Conservation (phyloP, 2,113 vertebrate genomes). For the Neopipo cinnamomea region DNA sequence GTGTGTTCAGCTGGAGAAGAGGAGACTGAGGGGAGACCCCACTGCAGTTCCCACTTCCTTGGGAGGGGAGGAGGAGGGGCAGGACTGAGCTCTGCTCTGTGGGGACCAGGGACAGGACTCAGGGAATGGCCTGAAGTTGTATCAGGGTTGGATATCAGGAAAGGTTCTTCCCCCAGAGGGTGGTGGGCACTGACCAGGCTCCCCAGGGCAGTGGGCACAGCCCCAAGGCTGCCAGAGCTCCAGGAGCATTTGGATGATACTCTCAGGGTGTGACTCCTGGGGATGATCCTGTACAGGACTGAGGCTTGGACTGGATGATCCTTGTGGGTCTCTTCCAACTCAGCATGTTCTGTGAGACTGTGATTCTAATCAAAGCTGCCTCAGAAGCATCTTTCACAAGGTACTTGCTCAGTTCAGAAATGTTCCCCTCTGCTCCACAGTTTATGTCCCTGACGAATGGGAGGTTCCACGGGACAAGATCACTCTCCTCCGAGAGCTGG, state of each 20-base stretch:
- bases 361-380: background rate
- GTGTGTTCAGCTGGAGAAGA: background rate
- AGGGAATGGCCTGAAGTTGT: background rate
- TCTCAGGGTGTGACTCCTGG: background rate
- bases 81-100: background rate
- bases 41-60: background rate
- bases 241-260: background rate
- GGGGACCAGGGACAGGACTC: background rate
- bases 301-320: background rate
- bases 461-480: conserved; percentile 95
- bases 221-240: background rate
- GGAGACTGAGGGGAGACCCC: background rate
- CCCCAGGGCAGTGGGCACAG: background rate
- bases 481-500: conserved; percentile 85
- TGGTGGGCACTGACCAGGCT: background rate
- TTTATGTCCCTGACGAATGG: conserved; percentile 96
- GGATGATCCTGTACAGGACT: background rate
- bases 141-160: background rate
- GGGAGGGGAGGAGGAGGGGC: background rate
- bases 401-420: background rate
- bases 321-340: background rate
- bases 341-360: background rate
- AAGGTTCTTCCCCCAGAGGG: background rate
- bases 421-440: conserved; percentile 47
- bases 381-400: background rate